phyloP scores from a whole-genome alignment of 2,888 invertebrate species.

The Drosophila setosimentum region DNA sequence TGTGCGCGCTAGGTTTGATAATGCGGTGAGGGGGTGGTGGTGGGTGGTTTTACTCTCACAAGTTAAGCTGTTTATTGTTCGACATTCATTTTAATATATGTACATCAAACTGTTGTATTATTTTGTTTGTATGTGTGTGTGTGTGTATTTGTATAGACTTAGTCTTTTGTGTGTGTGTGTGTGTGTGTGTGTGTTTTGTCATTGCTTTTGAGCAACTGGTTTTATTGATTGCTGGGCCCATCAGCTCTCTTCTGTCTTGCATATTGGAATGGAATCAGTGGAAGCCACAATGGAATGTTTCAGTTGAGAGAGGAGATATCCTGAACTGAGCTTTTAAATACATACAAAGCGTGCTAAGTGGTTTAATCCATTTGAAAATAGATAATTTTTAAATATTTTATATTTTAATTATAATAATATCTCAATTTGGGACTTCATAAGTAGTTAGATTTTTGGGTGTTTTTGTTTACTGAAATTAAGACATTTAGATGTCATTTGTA shows the following conservation, averaged over 20 bases:
- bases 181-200: background rate
- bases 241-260: background rate
- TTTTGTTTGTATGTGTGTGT: background rate
- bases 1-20: slow-evolving; percentile 7
- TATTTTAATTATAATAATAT: background rate
- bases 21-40: background rate
- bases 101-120: background rate
- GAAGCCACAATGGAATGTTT: background rate
- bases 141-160: background rate
- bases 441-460: background rate
- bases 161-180: background rate
- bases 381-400: no score
- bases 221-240: background rate
- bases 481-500: background rate
- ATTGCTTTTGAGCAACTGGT: background rate
- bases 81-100: slow-evolving; percentile 22
- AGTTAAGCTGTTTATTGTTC: slow-evolving; percentile 35
- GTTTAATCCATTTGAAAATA: background rate
- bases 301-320: background rate
- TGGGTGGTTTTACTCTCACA: slow-evolving; percentile 26
- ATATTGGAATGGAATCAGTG: background rate
- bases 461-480: background rate
- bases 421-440: background rate
- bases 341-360: background rate
- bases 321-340: background rate